Base-by-base conservation (phyloP, 2,113 vertebrate genomes). In the Parotia lawesii region DNA sequence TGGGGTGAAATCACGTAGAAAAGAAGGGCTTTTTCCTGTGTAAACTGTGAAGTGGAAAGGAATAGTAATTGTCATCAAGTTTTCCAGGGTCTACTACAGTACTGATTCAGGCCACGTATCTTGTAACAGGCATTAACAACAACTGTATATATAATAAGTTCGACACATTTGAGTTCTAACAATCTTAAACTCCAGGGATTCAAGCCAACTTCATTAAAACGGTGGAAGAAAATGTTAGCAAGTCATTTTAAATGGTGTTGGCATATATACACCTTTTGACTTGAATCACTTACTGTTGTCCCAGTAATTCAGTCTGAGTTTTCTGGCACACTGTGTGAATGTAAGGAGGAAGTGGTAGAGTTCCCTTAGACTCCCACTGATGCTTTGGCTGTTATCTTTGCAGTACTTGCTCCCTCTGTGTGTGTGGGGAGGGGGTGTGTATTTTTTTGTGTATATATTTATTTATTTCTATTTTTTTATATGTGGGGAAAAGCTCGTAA, bases 171-270 rank as follows among this genome's bases (percentile, higher is more conserved):
- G 87, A 85, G 51, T 89, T 92, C 69, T 85, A 80, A 79, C 48
- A 79, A 69, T 16, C 87, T 67, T 84, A 87, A 89, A 81, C 81
- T 79, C 58, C 48, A 78, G 74, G 67, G 87, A 93, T 82, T 79
- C 67, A 45, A 89, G 74, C 54, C 87, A 95, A 61, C 58, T 76
- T 76, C 66, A 66, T 91, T 94, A 89, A 93, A 96, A 62, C 7
- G 1, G 56, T 85, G 70, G 38, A 85, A 88, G 71, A 87, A 89
- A 92, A 69, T 28, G 13, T 90, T 89, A 87, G 67, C 80, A 82
- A 90, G 65, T 76, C 1, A 62, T 94, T 92, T 94, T 38, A 87
- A 87, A 76, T 73, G 16, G 51, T 40, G 22, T 22, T 88, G 67
- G 47, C 61, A 57, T 82, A 44, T 85, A 75, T 28, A 50, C 12